These are phyloP conservation scores for Amblyopsis hoosieri DNA, from an alignment of 2,797 vertebrate species.

Conservation along the genomic window DNA sequence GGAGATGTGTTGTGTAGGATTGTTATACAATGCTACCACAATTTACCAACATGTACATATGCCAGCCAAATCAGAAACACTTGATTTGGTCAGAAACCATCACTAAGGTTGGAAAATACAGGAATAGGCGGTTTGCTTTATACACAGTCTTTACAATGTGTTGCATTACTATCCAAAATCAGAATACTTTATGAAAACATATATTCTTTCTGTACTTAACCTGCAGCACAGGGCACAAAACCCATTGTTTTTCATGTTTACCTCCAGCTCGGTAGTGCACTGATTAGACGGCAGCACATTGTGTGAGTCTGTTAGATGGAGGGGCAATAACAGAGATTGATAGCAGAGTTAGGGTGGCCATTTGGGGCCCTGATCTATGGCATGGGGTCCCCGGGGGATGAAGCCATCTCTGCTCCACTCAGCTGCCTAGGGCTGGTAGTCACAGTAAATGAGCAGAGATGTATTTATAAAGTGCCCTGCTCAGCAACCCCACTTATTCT, in stretches of 20 bases:
- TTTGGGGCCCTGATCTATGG: constrained; percentile 75
- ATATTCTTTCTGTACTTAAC: constrained; percentile 16
- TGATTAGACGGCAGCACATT: constrained; percentile 64
- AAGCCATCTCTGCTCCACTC: constrained; percentile 69
- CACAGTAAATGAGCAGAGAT: constrained; percentile 77
- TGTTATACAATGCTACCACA: too few species aligned
- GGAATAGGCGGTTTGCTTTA: too few species aligned
- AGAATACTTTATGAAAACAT: not conserved
- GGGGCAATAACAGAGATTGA: constrained; percentile 78
- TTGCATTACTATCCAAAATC: too few species aligned
- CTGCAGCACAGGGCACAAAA: constrained; percentile 23
- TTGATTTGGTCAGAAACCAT: too few species aligned
- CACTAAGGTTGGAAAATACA: too few species aligned
- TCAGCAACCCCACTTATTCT: constrained; percentile 75
- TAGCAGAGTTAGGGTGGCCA: constrained; percentile 64
- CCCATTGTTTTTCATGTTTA: constrained; percentile 48
- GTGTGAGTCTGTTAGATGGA: constrained; percentile 57
- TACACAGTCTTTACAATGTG: too few species aligned
- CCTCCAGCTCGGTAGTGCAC: constrained; percentile 44
- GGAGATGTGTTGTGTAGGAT: too few species aligned
- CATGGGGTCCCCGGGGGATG: constrained; percentile 65
- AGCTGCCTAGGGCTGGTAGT: constrained; percentile 59
- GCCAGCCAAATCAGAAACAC: too few species aligned
- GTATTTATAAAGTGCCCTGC: constrained; percentile 81
- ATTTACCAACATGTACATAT: too few species aligned